These are phyloP conservation scores for Dendroctonus ponderosae DNA, from an alignment of 1,140 invertebrate species.

Conservation along the genomic window DNA sequence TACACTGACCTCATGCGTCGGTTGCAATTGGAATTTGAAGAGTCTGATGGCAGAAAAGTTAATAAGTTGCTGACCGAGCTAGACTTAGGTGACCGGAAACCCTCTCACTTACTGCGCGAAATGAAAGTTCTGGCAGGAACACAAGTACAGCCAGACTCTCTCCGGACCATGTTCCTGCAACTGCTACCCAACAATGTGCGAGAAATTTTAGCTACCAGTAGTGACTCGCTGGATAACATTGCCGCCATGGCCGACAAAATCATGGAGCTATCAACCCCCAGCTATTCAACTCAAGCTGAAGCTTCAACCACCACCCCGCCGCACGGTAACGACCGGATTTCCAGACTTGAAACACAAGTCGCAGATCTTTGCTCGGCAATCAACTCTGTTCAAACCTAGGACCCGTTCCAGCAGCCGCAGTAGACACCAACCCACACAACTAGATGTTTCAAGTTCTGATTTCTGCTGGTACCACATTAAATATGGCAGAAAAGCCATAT, in stretches of 20 bases:
- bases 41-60: background rate
- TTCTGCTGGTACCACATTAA: conserved; percentile 41
- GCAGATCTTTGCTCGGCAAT: background rate
- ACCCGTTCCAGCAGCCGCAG: background rate
- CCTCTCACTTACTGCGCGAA: background rate
- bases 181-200: conserved; percentile 3
- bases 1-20: background rate
- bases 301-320: too few species aligned
- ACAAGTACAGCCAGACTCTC: background rate
- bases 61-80: background rate
- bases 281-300: background rate
- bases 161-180: background rate
- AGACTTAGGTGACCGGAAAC: background rate
- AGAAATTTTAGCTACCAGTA: conserved; percentile 7
- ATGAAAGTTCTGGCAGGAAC: conserved; percentile 3
- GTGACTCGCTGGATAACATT: conserved; percentile 21
- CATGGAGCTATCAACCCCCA: conserved; percentile 7
- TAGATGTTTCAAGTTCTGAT: conserved; percentile 1
- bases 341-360: background rate
- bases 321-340: too few species aligned
- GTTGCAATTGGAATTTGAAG: conserved; percentile 1
- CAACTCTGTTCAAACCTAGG: background rate
- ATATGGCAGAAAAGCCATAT: conserved; percentile 34
- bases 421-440: background rate
- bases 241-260: conserved; percentile 35